These are phyloP conservation scores for Clarias magur DNA, from an alignment of 2,113 vertebrate species.

Conservation along the genomic window DNA sequence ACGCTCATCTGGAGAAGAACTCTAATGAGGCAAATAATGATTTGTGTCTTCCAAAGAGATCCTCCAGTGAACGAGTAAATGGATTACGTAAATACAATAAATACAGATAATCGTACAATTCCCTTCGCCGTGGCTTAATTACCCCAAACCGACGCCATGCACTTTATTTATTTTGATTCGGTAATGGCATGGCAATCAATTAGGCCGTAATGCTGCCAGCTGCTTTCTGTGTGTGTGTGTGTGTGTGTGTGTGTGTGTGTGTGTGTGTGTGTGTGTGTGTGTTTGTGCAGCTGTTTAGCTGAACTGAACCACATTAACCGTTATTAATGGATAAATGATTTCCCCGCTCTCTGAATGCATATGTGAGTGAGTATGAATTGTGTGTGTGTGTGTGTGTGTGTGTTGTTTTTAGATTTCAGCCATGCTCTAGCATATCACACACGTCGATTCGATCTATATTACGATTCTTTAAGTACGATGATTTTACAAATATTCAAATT, in stretches of 20 bases:
- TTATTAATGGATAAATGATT: slow-evolving; percentile 53
- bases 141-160: slow-evolving; percentile 72
- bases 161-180: slow-evolving; percentile 76
- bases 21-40: slow-evolving; percentile 78
- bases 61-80: slow-evolving; percentile 77
- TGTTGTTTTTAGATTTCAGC: too few species aligned
- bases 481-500: too few species aligned
- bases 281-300: slow-evolving; percentile 44
- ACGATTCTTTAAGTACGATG: too few species aligned
- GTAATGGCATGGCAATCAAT: slow-evolving; percentile 78
- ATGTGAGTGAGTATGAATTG: not conserved
- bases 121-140: slow-evolving; percentile 76
- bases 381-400: slow-evolving; percentile 3
- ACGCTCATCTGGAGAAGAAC: slow-evolving; percentile 71
- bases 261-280: slow-evolving; percentile 53
- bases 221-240: slow-evolving; percentile 63
- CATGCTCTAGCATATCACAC: not conserved
- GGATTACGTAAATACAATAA: slow-evolving; percentile 83
- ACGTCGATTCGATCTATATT: too few species aligned
- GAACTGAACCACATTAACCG: slow-evolving; percentile 53
- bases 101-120: slow-evolving; percentile 78
- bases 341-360: slow-evolving; percentile 26
- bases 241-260: slow-evolving; percentile 54
- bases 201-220: slow-evolving; percentile 69
- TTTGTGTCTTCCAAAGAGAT: slow-evolving; percentile 75